Evolutionary conservation across 2,113 vertebrate genomes (phyloP), one percentile per base, ranked within the genome.

Genomic region (Phycodurus eques): DNA sequence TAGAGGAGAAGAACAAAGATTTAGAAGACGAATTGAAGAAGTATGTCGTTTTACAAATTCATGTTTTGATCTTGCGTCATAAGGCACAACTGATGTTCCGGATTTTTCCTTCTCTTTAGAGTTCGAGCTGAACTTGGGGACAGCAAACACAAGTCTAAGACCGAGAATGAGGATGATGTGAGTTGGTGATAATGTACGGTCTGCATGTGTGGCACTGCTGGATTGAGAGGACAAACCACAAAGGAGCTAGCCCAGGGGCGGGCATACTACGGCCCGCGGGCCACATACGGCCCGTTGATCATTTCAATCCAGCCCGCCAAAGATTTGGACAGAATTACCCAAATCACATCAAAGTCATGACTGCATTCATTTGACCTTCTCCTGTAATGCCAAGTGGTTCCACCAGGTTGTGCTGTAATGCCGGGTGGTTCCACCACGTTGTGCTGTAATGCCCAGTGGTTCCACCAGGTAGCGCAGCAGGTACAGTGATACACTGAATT

Each of bases 1-100:
- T 99, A 54, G 96, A 98, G 84, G 95, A 97, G 74, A 98, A 92
- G 90, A 98, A 97, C 90, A 95, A 90, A 73, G 96, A 99, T 49
- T 68, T 98, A 67, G 98, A 99, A 79, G 98, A 99, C 62, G 96
- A 99, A 72, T 90, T 98, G 49, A 96, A 93, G 83, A 97, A 94
- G 98, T 99, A 2, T 22, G 68, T 75, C 91, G 94, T 88, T 1
- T 49, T 31, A 8, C 15, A 33, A 20, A 43, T 44, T n/a, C 6
- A 44, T 10, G 14, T 35, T 61, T 61, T 35, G 31, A 39, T 61
- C 31, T 60, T 59, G 56, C 4, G 12, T 27, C 31, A 61, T 14
- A 17, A 61, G 6, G 31, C 15, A 17, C 43, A 49, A 49, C 49
- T 67, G 8, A 4, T 49, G 19, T 67, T 27, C n/a, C 27, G 15